phyloP scores from a whole-genome alignment of 2,797 vertebrate genomes.

The Poecilia gillii region DNA sequence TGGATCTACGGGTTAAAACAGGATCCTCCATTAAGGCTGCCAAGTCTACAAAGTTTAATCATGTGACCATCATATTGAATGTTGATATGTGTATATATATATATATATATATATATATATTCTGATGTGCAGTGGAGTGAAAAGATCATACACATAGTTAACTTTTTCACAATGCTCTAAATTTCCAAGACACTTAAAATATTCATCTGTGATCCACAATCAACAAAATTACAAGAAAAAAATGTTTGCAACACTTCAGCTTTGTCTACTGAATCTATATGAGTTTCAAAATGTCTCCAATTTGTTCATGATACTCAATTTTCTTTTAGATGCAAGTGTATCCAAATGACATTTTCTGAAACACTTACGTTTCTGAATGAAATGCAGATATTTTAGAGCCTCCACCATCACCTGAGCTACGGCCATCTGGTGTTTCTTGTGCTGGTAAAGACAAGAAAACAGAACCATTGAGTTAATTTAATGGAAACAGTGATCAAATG shows the following conservation, averaged over 20 bases:
- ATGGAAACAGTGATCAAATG: background rate
- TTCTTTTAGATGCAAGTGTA: background rate
- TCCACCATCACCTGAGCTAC: conserved; percentile 86
- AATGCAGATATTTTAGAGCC: conserved; percentile 84
- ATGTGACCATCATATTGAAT: background rate
- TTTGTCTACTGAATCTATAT: background rate
- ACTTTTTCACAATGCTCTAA: background rate
- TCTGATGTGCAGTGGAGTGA: background rate
- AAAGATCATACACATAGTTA: background rate
- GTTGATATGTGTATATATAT: no score
- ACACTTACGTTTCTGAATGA: conserved; percentile 85
- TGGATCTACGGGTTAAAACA: background rate
- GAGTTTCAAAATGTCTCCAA: background rate
- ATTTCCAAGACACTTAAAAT: background rate
- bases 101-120: no score
- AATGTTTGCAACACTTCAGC: background rate
- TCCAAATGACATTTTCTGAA: background rate
- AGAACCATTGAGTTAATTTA: conserved; percentile 12
- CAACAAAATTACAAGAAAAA: background rate
- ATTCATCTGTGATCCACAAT: background rate
- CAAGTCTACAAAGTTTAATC: background rate
- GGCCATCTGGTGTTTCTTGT: conserved; percentile 82
- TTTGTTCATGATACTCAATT: background rate
- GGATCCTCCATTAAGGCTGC: background rate
- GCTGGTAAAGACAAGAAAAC: conserved; percentile 68